Base-by-base conservation (phyloP, 2,888 invertebrate genomes). In the Deilephila elpenor region DNA sequence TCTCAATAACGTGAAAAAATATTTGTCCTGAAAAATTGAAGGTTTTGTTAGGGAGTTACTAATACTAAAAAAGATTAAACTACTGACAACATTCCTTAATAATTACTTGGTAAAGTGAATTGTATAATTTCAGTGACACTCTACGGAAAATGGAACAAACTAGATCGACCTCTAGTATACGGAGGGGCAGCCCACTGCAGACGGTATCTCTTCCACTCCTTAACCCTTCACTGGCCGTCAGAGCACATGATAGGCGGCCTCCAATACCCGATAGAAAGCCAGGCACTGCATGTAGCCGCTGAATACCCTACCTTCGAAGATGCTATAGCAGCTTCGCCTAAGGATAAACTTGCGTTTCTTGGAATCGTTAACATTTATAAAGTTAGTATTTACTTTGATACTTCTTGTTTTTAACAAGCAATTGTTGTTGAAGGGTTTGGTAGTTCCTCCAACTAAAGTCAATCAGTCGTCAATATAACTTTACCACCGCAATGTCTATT, bases 181-280 rank as follows among this genome's bases (percentile, higher is more conserved):
- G 92, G 92, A 0, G 93, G 93, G 0, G 91, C 91, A 3, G 89
- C 86, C 0, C 86, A 91, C 76, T 88, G 89, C 59, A 88, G 93
- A 0, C 86, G 92, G 2, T 93, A 93, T 74, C 56, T 88, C 1
- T 93, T 93, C 78, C 86, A 92, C 75, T 92, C 90, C 0, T 71
- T 93, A 44, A 79, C 83, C 8, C 44, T 92, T 0, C 91, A 88
- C 72, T 87, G 88, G 84, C 93, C 92, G 0, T 92, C 93, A 0
- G 93, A 93, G 70, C 93, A 93, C 71, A 82, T 82, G 0, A 80
- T 93, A 4, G 89, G 83, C 0, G 84, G 83, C 0, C 72, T 89
- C 0, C 82, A 83, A 56, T 92, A 86, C 77, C 93, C 93, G 0
- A 59, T 93, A 67, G 93, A 93, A 76, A 89, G 80, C 25, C 93